A percentile compares a stretch with the other conserved stretches of the same genome.
Evolutionary conservation across 2,113 vertebrate species (phyloP).

Genomic region (Syngnathus floridae): DNA sequence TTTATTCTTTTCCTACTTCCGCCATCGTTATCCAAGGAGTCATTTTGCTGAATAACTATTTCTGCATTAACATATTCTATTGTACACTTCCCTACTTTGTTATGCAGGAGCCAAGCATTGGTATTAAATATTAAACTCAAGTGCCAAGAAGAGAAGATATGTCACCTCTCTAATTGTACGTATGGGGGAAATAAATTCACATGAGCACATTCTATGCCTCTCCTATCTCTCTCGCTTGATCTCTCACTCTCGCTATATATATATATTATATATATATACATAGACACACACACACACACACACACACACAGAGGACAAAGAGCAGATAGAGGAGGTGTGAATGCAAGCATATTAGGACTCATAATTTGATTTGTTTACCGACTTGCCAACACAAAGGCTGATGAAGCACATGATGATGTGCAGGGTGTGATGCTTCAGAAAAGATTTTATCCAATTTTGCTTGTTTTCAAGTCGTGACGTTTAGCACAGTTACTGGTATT

Average conservation of each 20-base stretch:
- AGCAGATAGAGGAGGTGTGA: slow-evolving; percentile 22
- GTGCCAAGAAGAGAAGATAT: slow-evolving; percentile 30
- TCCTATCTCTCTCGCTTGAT: slow-evolving; percentile 6
- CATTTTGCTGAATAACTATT: slow-evolving; percentile 44
- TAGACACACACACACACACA: too few relatives aligned
- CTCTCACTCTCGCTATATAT: too few relatives aligned
- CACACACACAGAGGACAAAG: too few relatives aligned
- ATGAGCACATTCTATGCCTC: slow-evolving; percentile 23
- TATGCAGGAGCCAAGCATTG: slow-evolving; percentile 37
- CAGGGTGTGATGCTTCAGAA: slow-evolving; percentile 32
- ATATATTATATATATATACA: too few relatives aligned
- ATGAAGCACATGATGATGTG: slow-evolving; percentile 36
- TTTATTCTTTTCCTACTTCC: slow-evolving; percentile 3
- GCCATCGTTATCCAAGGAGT: slow-evolving; percentile 40
- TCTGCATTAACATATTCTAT: neutral
- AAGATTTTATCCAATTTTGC: slow-evolving; percentile 11
- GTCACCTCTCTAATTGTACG: slow-evolving; percentile 31
- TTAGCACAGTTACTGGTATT: neutral
- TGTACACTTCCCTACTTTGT: slow-evolving; percentile 37
- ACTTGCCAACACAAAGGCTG: slow-evolving; percentile 38
- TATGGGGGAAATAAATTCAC: slow-evolving; percentile 6
- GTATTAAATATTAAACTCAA: slow-evolving; percentile 64
- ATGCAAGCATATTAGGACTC: slow-evolving; percentile 22
- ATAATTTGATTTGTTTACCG: slow-evolving; percentile 56
- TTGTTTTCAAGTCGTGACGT: too few relatives aligned